Conservation (phyloP, 2,888 invertebrate genomes). For the Cremastinae sp. region DNA sequence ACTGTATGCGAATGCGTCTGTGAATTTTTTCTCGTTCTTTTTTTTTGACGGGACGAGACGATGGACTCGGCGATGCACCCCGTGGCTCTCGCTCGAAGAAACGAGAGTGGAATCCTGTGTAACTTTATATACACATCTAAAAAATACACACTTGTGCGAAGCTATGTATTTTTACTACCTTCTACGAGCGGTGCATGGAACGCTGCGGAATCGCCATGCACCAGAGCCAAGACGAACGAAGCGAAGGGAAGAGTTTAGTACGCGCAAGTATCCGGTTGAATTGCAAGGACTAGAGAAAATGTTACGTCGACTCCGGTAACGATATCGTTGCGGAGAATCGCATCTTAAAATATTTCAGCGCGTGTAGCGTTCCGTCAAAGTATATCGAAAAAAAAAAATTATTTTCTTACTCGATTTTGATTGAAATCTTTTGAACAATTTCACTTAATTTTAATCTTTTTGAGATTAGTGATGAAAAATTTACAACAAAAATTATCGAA, state of each 20-base stretch:
- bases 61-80: conserved; percentile 17
- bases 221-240: conserved; percentile 12
- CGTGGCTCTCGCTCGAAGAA: conserved; percentile 40
- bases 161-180: conserved; percentile 12
- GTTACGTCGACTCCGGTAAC: conserved; percentile 8
- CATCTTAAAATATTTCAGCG: too few relatives aligned
- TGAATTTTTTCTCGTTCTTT: conserved; percentile 15
- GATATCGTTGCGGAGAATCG: conserved; percentile 4
- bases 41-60: conserved; percentile 8
- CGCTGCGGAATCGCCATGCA: conserved; percentile 14
- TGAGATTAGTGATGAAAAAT: too few relatives aligned
- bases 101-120: conserved; percentile 49
- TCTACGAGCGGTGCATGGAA: not conserved
- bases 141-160: not conserved
- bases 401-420: too few relatives aligned
- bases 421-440: too few relatives aligned
- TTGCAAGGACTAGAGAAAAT: conserved; percentile 40
- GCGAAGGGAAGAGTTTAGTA: conserved; percentile 1
- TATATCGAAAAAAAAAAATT: too few relatives aligned
- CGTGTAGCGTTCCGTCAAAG: too few relatives aligned
- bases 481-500: too few relatives aligned
- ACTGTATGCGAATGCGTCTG: conserved; percentile 6
- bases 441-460: too few relatives aligned
- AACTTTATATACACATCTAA: conserved; percentile 17
- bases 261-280: conserved; percentile 20